A percentile compares a stretch with the other conserved stretches of the same genome.
Evolutionary conservation across 2,797 vertebrate species (phyloP).

Genomic region (Melanotaenia boesemani): DNA sequence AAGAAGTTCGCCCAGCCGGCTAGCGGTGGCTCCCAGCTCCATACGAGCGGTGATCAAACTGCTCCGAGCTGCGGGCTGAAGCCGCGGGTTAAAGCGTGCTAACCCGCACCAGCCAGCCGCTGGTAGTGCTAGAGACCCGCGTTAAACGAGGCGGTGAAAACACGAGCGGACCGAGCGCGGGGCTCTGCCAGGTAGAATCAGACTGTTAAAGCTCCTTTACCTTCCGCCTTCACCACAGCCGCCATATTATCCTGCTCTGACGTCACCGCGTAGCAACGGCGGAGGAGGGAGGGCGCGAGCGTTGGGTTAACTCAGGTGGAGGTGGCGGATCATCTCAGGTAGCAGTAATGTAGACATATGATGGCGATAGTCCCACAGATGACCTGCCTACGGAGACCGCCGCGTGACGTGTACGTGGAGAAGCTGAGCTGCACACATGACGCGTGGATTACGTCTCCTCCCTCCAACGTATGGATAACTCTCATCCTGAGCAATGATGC

Average conservation of each 20-base stretch:
- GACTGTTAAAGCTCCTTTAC: slow-evolving; percentile 66
- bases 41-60: slow-evolving; percentile 9
- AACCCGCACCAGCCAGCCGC: background rate
- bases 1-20: slow-evolving; percentile 28
- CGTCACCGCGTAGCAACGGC: slow-evolving; percentile 64
- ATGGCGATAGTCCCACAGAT: too few species aligned
- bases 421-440: too few species aligned
- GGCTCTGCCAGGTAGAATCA: background rate
- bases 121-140: background rate
- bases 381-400: too few species aligned
- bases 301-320: too few species aligned
- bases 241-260: slow-evolving; percentile 81
- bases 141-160: too few species aligned
- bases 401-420: too few species aligned
- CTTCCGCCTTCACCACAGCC: slow-evolving; percentile 81
- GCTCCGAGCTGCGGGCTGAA: background rate
- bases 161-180: background rate
- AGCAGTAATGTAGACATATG: too few species aligned
- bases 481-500: too few species aligned
- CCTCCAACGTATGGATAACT: too few species aligned
- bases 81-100: background rate
- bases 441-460: too few species aligned
- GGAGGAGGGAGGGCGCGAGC: too few species aligned
- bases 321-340: too few species aligned
- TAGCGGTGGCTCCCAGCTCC: background rate